Base-by-base conservation (phyloP, 1,140 invertebrate genomes). In the Drosophila obscura region DNA sequence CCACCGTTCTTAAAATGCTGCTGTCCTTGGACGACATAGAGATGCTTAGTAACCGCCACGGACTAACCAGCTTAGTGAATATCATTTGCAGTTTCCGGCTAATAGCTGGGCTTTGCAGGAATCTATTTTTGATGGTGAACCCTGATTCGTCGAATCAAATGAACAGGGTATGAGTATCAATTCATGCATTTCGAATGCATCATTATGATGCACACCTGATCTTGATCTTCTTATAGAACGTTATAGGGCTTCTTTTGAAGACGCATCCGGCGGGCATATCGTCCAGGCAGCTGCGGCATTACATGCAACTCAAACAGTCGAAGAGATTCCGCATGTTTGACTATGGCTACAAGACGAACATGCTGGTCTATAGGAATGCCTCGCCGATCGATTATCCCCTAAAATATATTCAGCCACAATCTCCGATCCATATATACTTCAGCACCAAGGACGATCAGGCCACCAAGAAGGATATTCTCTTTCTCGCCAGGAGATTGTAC, bases 221-320 rank as follows among this genome's bases (percentile, higher is more conserved):
- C 26, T 19, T 19, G 19, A 19, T 19, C 19, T 24, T 2, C 28
- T 28, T 7, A 28, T 1, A 28, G 28, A 7, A 6, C 6, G 6
- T 28, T 28, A 7, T 28, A 8, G 6, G 2, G 6, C 28, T 28
- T 28, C 2, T 28, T 28, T 2, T 28, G 28, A 7, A 28, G 2
- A 28, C 28, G 1, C 28, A 93, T 53, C 96, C 97, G 1, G 94
- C 95, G 5, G 96, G 96, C 13, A 94, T 95, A 1, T 96, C 96
- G 0, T 93, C 94, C 28, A 94, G 94, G 75, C 96, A 96, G 79
- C 79, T 97, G 0, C 91, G 95, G 4, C 95, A 96, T 80, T 95
- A 93, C 77, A 93, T 93, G 2, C 95, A 95, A 80, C 92, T 92
- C 15, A 88, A 92, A 5, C 74, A 92, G 15, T 92, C 84, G 0